Evolutionary conservation across 2,888 invertebrate genomes (phyloP).

Genomic region (Platynereis dumerilii): DNA sequence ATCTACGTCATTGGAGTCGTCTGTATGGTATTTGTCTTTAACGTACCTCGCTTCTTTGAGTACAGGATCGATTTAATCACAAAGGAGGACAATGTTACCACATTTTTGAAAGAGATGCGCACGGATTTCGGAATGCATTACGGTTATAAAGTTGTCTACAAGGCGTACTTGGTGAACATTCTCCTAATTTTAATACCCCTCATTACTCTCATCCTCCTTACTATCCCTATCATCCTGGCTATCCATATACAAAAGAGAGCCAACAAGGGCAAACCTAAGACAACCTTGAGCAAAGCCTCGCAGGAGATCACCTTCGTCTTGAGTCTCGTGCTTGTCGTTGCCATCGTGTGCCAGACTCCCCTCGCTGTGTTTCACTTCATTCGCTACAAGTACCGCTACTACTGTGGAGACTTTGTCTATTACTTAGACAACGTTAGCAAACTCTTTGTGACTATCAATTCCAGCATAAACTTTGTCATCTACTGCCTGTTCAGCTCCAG

Average conservation of each 20-base stretch:
- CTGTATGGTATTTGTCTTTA: conserved; percentile 34
- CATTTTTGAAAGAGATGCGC: conserved; percentile 17
- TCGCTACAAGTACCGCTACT: conserved; percentile 26
- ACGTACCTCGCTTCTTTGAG: conserved; percentile 40
- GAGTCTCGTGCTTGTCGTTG: conserved; percentile 37
- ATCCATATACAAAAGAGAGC: conserved; percentile 26
- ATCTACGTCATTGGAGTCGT: conserved; percentile 34
- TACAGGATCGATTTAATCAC: conserved; percentile 29
- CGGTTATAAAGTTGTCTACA: conserved; percentile 37
- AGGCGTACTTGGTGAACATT: conserved; percentile 37
- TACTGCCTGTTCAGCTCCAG: conserved; percentile 38
- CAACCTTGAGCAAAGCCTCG: conserved; percentile 14
- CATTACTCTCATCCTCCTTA: conserved; percentile 33
- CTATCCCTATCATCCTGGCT: conserved; percentile 32
- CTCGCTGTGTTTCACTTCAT: conserved; percentile 40
- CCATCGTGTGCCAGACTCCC: conserved; percentile 40
- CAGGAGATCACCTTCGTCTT: conserved; percentile 36
- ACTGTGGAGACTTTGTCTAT: conserved; percentile 37
- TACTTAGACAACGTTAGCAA: conserved; percentile 41
- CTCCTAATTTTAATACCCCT: conserved; percentile 37
- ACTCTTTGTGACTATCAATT: conserved; percentile 39
- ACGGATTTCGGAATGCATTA: conserved; percentile 34
- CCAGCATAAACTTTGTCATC: conserved; percentile 38
- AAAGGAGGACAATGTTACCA: conserved; percentile 12
- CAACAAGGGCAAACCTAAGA: conserved; percentile 17